phyloP scores from a whole-genome alignment of 2,113 vertebrate genomes.

The Ginglymostoma cirratum region DNA sequence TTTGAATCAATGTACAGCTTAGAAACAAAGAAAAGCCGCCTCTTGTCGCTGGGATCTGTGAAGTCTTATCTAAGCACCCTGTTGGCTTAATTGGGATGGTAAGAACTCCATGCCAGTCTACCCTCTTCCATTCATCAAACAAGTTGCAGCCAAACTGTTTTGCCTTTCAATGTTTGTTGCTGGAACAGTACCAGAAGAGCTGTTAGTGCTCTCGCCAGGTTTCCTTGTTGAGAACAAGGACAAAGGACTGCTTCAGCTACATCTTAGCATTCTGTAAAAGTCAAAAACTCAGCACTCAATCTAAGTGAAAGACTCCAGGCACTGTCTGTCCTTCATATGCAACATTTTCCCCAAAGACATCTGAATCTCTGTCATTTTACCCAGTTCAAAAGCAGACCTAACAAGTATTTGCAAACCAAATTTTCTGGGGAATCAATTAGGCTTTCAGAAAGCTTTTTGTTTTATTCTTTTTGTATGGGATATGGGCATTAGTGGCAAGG shows the following conservation, averaged over 20 bases:
- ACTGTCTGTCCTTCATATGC: background rate
- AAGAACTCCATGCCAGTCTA: background rate
- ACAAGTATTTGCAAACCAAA: background rate
- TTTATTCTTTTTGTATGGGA: too few relatives aligned
- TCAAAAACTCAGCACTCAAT: conserved; percentile 11
- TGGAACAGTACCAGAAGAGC: background rate
- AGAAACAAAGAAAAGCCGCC: background rate
- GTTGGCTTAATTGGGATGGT: background rate
- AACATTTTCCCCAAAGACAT: background rate
- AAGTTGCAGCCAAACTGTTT: conserved; percentile 5
- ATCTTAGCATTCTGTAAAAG: background rate
- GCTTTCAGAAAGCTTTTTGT: background rate
- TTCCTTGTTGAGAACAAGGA: background rate
- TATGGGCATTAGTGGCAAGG: too few relatives aligned
- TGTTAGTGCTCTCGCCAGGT: background rate
- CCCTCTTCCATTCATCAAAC: background rate
- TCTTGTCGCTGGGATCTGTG: background rate
- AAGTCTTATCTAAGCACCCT: background rate
- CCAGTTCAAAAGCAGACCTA: background rate
- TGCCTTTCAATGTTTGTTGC: background rate
- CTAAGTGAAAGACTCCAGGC: background rate
- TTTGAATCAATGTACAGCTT: too few relatives aligned
- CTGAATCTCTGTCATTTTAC: background rate
- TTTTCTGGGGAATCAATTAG: background rate
- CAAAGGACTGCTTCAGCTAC: background rate